Base-by-base conservation (phyloP, 1,140 invertebrate genomes). In the Camponotus pennsylvanicus region DNA sequence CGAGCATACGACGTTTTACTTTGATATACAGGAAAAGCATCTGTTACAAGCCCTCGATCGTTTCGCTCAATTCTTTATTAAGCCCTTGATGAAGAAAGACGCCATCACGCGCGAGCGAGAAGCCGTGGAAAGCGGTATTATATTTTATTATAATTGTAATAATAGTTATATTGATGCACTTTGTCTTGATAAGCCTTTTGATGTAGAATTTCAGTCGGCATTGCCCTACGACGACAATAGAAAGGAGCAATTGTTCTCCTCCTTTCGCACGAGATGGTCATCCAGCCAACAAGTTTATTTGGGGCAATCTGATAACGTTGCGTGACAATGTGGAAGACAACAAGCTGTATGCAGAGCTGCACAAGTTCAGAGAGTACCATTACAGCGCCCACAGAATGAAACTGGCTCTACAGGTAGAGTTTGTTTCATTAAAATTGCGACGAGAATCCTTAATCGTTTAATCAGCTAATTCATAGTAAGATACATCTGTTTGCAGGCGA, bases 381-480 rank as follows among this genome's bases (percentile, higher is more conserved):
- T 99, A 99, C 92, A 98, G 98, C 37, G 97, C 98, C 6, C 97
- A 99, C 92, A 95, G 98, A 83, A 99, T 99, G 98, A 98, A 97
- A 57, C 92, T 99, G 4, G 97, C 97, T 86, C 96, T 99, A 61
- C 96, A 98, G 93, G 96, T 97, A 78, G 70, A 52, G 0, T 18
- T 52, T 4, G 15, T 78, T 83, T 34, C 15, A 11, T 37, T 18
- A 32, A 57, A 32, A 34, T 0, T 55, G 11, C 27, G 0, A 67
- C 8, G 21, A 42, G 11, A 37, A 21, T 0, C 13, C 4, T 34
- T 59, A 1, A 55, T 61, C 52, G 9, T 21, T 18, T 78, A 15
- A 37, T 37, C 9, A 67, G 13, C 21, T 55, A 21, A 66, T 63
- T 52, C 13, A 27, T 66, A 45, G 34, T 6, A n/a, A 11, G 15